phyloP scores from a whole-genome alignment of 2,113 vertebrate genomes.

The Colistium nudipinnis region DNA sequence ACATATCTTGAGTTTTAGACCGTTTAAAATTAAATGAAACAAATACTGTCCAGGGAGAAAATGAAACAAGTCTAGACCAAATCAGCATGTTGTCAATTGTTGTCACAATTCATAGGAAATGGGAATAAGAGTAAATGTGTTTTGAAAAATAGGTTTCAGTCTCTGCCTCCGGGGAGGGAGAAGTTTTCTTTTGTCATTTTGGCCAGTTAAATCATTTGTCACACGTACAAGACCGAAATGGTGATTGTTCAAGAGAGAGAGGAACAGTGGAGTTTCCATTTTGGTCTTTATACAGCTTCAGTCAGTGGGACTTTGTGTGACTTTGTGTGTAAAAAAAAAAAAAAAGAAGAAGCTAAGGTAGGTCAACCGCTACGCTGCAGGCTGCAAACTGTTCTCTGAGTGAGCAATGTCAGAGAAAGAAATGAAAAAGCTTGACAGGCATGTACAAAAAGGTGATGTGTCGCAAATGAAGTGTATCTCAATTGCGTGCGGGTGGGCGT shows the following conservation, averaged over 20 bases:
- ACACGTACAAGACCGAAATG: not conserved
- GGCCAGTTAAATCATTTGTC: not conserved
- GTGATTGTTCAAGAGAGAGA: not conserved
- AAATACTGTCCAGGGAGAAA: no score
- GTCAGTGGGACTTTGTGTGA: no score
- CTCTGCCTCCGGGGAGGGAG: not conserved
- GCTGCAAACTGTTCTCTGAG: constrained; percentile 39
- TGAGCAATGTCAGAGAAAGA: constrained; percentile 24
- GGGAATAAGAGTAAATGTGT: not conserved
- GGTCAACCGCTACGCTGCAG: constrained; percentile 25
- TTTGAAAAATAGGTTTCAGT: not conserved
- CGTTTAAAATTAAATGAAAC: no score
- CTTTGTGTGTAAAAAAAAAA: no score
- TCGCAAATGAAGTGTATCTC: not conserved
- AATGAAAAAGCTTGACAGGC: constrained; percentile 29
- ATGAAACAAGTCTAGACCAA: no score
- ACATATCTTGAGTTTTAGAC: no score
- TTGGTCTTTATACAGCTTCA: constrained; percentile 13
- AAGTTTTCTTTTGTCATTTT: constrained; percentile 2
- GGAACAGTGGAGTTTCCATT: constrained; percentile 11
- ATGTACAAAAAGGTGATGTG: constrained; percentile 15
- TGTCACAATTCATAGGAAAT: not conserved
- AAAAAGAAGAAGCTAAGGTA: constrained; percentile 19
- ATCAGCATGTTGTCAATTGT: no score
- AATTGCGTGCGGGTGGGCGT: not conserved